These are phyloP conservation scores for Seriola rivoliana DNA, from an alignment of 2,113 vertebrate genomes.

Conservation along the genomic window DNA sequence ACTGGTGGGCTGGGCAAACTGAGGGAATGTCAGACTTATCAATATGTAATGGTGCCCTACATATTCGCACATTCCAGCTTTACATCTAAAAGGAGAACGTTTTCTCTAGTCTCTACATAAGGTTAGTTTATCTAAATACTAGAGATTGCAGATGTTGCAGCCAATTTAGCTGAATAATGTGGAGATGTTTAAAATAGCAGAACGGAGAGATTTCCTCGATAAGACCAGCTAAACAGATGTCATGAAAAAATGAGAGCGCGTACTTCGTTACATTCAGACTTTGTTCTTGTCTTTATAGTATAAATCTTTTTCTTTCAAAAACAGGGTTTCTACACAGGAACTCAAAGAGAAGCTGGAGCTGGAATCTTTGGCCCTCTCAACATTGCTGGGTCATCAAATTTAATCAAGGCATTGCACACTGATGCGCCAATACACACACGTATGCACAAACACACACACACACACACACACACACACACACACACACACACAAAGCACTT, in stretches of 20 bases:
- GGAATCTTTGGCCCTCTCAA: slow-evolving; percentile 67
- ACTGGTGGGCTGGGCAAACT: slow-evolving; percentile 53
- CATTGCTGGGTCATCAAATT: slow-evolving; percentile 85
- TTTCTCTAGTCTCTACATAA: background rate
- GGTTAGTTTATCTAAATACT: background rate
- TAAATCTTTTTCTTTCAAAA: background rate
- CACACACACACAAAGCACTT: slow-evolving; percentile 79
- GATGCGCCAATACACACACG: slow-evolving; percentile 68
- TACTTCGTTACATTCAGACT: background rate
- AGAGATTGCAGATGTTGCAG: background rate
- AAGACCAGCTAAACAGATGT: slow-evolving; percentile 17
- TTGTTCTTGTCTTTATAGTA: background rate
- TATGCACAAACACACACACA: slow-evolving; percentile 10
- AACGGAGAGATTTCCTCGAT: slow-evolving; percentile 7
- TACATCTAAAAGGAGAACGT: background rate
- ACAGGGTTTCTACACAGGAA: slow-evolving; percentile 32
- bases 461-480: slow-evolving; percentile 33
- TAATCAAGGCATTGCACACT: slow-evolving; percentile 82
- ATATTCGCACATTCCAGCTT: slow-evolving; percentile 49
- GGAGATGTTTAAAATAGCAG: background rate
- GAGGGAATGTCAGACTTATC: slow-evolving; percentile 70
- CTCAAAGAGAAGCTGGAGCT: slow-evolving; percentile 53
- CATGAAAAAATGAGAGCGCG: background rate
- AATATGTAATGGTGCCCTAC: slow-evolving; percentile 74
- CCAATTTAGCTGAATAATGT: background rate